Evolutionary conservation across 2,888 invertebrate genomes (phyloP).

Genomic region (Troides helena): DNA sequence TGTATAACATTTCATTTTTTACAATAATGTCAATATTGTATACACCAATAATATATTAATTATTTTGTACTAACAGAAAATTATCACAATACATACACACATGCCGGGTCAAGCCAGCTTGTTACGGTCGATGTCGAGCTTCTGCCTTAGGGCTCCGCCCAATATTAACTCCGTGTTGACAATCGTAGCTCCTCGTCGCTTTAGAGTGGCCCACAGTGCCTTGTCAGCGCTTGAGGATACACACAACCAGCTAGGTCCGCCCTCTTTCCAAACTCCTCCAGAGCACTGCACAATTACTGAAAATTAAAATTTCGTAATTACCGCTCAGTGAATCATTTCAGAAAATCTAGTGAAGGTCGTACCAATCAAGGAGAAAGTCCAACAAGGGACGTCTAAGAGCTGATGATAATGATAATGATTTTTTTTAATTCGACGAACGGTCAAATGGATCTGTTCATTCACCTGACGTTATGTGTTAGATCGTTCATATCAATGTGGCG

Average conservation of each 20-base stretch:
- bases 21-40: no score
- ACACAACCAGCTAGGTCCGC: constrained; percentile 54
- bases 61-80: constrained; percentile 3
- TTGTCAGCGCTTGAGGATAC: constrained; percentile 50
- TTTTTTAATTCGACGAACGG: no score
- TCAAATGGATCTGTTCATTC: no score
- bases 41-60: neutral
- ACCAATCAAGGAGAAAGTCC: no score
- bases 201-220: constrained; percentile 50
- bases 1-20: no score
- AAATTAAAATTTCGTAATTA: constrained; percentile 29
- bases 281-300: constrained; percentile 72
- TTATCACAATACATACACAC: neutral
- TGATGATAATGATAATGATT: no score
- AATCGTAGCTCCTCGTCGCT: constrained; percentile 51
- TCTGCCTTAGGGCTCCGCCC: constrained; percentile 59
- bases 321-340: no score
- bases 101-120: constrained; percentile 33
- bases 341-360: no score
- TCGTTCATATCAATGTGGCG: no score
- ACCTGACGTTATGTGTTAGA: no score
- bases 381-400: no score
- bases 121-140: constrained; percentile 45
- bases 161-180: constrained; percentile 63
- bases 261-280: constrained; percentile 63